Evolutionary conservation across 2,797 vertebrate species (phyloP).

Genomic region (Ptychadena robeensis): DNA sequence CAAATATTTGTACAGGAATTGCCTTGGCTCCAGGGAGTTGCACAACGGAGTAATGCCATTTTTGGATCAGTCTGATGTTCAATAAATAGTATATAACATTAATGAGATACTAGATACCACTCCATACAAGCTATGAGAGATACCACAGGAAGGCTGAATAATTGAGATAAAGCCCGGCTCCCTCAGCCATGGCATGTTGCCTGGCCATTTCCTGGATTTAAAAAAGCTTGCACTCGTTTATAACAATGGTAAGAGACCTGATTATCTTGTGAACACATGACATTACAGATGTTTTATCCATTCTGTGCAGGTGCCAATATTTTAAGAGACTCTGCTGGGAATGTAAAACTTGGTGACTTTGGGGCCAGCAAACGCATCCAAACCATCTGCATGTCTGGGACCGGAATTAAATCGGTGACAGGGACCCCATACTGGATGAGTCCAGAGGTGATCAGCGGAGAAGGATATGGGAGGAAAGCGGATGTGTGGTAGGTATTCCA

Average conservation of each 20-base stretch:
- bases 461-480: slow-evolving; percentile 90
- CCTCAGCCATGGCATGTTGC: neutral
- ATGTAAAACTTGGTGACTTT: slow-evolving; percentile 93
- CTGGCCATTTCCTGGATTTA: slow-evolving; percentile 17
- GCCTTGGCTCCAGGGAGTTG: neutral
- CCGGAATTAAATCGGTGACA: slow-evolving; percentile 91
- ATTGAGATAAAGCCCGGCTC: slow-evolving; percentile 25
- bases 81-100: neutral
- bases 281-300: slow-evolving; percentile 52
- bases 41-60: neutral
- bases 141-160: slow-evolving; percentile 34
- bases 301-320: slow-evolving; percentile 86
- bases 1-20: neutral
- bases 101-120: slow-evolving; percentile 11
- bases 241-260: slow-evolving; percentile 51
- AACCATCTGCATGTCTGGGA: slow-evolving; percentile 94
- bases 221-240: neutral
- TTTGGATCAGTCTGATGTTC: neutral
- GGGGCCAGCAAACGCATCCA: slow-evolving; percentile 93
- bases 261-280: neutral
- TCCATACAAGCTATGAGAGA: neutral
- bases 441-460: slow-evolving; percentile 91
- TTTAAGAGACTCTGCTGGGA: slow-evolving; percentile 89
- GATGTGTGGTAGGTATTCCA: slow-evolving; percentile 84
- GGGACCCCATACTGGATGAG: slow-evolving; percentile 97